Percentiles rank a stretch among this genome's conserved stretches.
Conservation (phyloP, 1,140 invertebrate genomes). For the Drosophila burlai region DNA sequence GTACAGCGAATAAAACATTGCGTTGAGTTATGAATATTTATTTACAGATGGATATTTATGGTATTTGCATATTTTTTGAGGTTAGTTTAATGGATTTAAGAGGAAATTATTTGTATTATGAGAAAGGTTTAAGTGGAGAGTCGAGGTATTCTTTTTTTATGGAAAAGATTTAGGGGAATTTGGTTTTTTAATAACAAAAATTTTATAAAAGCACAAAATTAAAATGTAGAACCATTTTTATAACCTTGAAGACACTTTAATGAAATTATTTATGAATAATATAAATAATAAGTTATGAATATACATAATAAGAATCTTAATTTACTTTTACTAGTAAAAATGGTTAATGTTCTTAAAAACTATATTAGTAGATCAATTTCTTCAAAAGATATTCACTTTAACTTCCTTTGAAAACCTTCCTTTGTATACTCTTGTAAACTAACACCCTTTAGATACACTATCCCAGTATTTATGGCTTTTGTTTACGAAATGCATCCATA, state of each 20-base stretch:
- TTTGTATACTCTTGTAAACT: not conserved
- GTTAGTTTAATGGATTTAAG: not conserved
- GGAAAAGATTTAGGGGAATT: not conserved
- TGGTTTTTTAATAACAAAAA: not conserved
- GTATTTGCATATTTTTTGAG: not conserved
- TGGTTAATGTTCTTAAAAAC: not conserved
- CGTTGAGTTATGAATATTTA: not conserved
- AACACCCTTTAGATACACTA: not conserved
- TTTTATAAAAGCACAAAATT: not conserved
- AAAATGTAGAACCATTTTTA: no score
- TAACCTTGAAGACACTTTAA: no score
- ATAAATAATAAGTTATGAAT: no score
- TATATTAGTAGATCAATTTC: not conserved
- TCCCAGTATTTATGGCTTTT: slow-evolving; percentile 1
- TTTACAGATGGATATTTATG: not conserved
- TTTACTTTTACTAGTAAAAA: no score
- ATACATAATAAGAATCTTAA: no score
- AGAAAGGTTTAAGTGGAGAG: not conserved
- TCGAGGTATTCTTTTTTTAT: no score
- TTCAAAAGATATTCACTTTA: not conserved
- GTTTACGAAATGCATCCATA: slow-evolving; percentile 19
- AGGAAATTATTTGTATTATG: not conserved
- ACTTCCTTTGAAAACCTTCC: not conserved
- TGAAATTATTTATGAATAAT: not conserved
- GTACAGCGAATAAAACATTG: slow-evolving; percentile 5